phyloP scores from a whole-genome alignment of 2,888 invertebrate genomes.

The Teleiodes luculella region DNA sequence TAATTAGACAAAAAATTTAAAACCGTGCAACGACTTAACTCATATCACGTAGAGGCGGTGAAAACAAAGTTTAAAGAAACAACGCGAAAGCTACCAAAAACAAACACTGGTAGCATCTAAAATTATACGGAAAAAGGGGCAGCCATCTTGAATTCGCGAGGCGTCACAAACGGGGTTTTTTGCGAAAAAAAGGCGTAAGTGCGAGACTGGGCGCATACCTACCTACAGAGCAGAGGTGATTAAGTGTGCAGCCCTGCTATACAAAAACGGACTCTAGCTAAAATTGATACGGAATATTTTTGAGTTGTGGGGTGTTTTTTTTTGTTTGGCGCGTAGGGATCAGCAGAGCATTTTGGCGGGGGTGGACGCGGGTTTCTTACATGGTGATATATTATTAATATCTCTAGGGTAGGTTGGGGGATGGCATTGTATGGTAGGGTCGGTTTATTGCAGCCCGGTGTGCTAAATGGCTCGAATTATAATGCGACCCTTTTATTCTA shows the following conservation, averaged over 20 bases:
- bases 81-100: neutral
- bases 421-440: slow-evolving; percentile 53
- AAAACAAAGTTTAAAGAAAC: neutral
- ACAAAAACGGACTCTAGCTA: slow-evolving; percentile 7
- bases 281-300: slow-evolving; percentile 24
- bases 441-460: slow-evolving; percentile 49
- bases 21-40: neutral
- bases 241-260: slow-evolving; percentile 42
- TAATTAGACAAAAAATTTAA: neutral
- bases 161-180: slow-evolving; percentile 66
- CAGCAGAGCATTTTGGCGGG: slow-evolving; percentile 55
- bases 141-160: slow-evolving; percentile 72
- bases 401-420: slow-evolving; percentile 50
- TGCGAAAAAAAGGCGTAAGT: slow-evolving; percentile 68
- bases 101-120: slow-evolving; percentile 6
- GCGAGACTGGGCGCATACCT: slow-evolving; percentile 63
- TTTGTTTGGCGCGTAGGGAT: slow-evolving; percentile 56
- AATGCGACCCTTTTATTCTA: slow-evolving; percentile 15
- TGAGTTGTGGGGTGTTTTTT: slow-evolving; percentile 36
- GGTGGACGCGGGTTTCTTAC: slow-evolving; percentile 62
- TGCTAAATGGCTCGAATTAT: slow-evolving; percentile 38
- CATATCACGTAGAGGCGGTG: neutral
- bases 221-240: slow-evolving; percentile 65
- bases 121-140: slow-evolving; percentile 23
- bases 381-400: slow-evolving; percentile 73